Base-by-base conservation (phyloP, 2,888 invertebrate genomes). In the Eremobia ochroleuca region DNA sequence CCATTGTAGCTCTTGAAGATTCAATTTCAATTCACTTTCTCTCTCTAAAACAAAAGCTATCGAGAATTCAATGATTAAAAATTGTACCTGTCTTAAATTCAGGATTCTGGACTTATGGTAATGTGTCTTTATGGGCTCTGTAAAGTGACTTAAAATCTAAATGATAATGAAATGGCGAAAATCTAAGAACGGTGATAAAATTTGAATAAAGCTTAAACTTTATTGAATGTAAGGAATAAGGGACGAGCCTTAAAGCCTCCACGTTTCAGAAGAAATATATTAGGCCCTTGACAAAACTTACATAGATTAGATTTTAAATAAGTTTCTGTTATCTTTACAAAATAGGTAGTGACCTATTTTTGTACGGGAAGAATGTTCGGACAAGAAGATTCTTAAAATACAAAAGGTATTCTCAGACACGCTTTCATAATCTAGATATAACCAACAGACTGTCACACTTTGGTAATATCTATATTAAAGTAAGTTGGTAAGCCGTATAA, bases 181-280 rank as follows among this genome's bases (percentile, higher is more conserved):
- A 85, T 87, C 81, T 87, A 81, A 82, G 85, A 74, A 75, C 66
- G 64, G 76, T 72, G 73, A 87, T 87, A 88, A 88, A 88, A 87
- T 87, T 88, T 88, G 83, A 88, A 87, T 83, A 76, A 88, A 79
- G 71, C 76, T 85, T 68, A 40, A 79, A 87, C 76, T 86, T 88
- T 88, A 88, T 86, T 87, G 76, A 84, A 87, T 81, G 78, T 74
- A 69, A 79, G 67, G 67, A 75, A 76, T 77, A 86, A 78, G 64
- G 70, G 62, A 62, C 37, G 59, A 73, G 34, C n/a, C n/a, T 55
- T 68, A 67, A 55, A 72, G 61, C 28, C 34, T 74, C 37, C 40
- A 69, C 69, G 74, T 73, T 80, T 46, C 69, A 31, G 31, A 68
- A 73, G 65, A 77, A 65, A 74, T 67, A 83, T 83, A 73, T 75